A percentile compares a stretch with the other conserved stretches of the same genome.
Evolutionary conservation across 2,113 vertebrate species (phyloP).

Genomic region (Oryctolagus cuniculus): DNA sequence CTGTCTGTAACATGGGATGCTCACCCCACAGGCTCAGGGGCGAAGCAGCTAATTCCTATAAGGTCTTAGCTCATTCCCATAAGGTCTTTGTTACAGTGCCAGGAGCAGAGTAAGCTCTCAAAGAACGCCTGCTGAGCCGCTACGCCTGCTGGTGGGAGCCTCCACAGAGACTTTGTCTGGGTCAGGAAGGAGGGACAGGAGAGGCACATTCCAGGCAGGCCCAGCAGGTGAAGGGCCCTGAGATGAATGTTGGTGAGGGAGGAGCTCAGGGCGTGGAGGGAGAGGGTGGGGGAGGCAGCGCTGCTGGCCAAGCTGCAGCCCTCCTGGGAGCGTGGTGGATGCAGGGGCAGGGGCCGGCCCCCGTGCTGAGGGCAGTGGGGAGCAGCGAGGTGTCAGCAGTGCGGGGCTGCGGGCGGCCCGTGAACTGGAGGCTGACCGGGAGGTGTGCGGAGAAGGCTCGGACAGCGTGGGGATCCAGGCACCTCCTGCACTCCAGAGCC

Average conservation of each 20-base stretch:
- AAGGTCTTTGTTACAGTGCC: not conserved
- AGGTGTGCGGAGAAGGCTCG: not conserved
- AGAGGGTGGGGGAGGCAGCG: rapidly evolving
- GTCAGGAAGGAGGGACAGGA: not conserved
- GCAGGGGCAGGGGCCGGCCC: not conserved
- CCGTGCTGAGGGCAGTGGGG: not conserved
- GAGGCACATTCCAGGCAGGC: not conserved
- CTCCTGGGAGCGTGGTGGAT: not conserved
- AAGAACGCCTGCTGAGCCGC: not conserved
- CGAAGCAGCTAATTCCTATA: not conserved
- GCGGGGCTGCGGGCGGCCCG: not conserved
- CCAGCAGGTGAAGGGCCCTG: not conserved
- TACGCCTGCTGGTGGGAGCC: not conserved
- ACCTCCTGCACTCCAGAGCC: not conserved
- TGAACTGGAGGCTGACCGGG: not conserved
- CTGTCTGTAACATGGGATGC: not conserved
- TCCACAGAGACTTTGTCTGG: not conserved
- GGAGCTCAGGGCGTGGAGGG: not conserved
- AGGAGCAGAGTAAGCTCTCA: not conserved
- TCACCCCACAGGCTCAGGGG: not conserved
- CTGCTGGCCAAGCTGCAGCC: not conserved
- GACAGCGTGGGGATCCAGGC: not conserved
- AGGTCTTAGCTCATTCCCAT: too few species aligned
- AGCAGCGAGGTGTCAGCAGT: not conserved
- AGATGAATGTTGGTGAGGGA: not conserved